A percentile compares a stretch with the other conserved stretches of the same genome.
Evolutionary conservation across 2,113 vertebrate genomes (phyloP).

Genomic region (Rutilus rutilus): DNA sequence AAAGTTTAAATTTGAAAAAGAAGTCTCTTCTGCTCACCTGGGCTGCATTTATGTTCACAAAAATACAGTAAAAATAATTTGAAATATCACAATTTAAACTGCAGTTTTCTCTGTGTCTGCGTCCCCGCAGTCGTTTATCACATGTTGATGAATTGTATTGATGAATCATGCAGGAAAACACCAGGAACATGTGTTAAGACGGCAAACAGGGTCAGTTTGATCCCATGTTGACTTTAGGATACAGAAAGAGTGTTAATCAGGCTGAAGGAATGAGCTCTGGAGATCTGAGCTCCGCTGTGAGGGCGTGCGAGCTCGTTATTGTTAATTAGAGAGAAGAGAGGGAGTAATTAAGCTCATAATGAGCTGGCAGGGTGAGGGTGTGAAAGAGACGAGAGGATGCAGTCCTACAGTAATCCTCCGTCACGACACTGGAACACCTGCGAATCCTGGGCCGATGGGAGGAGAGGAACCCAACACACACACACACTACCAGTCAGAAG

Average conservation of each 20-base stretch:
- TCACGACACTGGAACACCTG: too few relatives aligned
- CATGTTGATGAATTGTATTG: not conserved
- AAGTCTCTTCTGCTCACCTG: not conserved
- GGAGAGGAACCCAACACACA: too few relatives aligned
- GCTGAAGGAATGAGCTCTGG: not conserved
- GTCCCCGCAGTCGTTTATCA: too few relatives aligned
- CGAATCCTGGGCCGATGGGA: too few relatives aligned
- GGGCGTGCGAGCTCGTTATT: conserved; percentile 8
- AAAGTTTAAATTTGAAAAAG: not conserved
- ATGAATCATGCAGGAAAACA: not conserved
- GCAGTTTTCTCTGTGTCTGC: too few relatives aligned
- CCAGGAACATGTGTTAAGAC: not conserved
- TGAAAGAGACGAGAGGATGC: conserved; percentile 1
- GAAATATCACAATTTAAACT: too few relatives aligned
- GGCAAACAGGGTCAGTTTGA: not conserved
- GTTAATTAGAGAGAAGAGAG: conserved; percentile 39
- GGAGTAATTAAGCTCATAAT: conserved; percentile 54
- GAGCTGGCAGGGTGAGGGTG: conserved; percentile 37
- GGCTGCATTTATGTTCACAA: not conserved
- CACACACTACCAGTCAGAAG: too few relatives aligned
- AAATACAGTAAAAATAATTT: not conserved
- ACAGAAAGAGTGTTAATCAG: not conserved
- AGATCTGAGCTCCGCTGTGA: not conserved
- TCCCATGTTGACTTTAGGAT: not conserved
- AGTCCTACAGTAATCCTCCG: conserved; percentile 6